Conservation (phyloP, 2,888 invertebrate genomes). For the Noctua pronuba region DNA sequence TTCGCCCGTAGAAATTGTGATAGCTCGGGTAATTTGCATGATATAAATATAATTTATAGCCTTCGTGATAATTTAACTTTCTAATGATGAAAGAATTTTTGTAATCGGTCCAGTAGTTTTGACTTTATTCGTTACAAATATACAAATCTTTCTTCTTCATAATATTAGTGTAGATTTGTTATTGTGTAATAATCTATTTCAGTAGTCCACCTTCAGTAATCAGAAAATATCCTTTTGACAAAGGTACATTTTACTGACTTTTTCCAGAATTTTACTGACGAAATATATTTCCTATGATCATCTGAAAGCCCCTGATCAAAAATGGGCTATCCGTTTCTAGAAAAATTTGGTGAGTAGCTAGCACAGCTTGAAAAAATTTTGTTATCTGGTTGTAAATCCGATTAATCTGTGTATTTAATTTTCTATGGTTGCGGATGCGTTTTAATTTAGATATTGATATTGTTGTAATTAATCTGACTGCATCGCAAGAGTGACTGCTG, state of each 20-base stretch:
- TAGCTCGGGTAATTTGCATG: too few relatives aligned
- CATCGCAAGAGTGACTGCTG: background rate
- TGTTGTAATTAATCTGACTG: background rate
- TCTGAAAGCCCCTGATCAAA: background rate
- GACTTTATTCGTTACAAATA: too few relatives aligned
- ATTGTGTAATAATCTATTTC: background rate
- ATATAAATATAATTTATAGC: too few relatives aligned
- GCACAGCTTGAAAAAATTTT: background rate
- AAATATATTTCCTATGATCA: background rate
- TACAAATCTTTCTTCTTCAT: too few relatives aligned
- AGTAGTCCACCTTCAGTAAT: background rate
- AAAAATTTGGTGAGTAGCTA: background rate
- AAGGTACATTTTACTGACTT: background rate
- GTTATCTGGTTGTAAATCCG: background rate
- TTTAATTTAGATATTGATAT: background rate
- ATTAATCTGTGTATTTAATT: background rate
- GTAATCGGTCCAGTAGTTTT: too few relatives aligned
- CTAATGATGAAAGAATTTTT: too few relatives aligned
- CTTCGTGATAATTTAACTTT: too few relatives aligned
- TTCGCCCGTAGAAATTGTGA: too few relatives aligned
- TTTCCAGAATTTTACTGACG: background rate
- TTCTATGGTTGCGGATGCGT: background rate
- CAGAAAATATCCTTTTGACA: background rate
- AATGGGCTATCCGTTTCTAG: background rate
- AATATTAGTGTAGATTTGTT: too few relatives aligned